Conservation (phyloP, 2,888 invertebrate species). For the Meiosimyza platycephala region DNA sequence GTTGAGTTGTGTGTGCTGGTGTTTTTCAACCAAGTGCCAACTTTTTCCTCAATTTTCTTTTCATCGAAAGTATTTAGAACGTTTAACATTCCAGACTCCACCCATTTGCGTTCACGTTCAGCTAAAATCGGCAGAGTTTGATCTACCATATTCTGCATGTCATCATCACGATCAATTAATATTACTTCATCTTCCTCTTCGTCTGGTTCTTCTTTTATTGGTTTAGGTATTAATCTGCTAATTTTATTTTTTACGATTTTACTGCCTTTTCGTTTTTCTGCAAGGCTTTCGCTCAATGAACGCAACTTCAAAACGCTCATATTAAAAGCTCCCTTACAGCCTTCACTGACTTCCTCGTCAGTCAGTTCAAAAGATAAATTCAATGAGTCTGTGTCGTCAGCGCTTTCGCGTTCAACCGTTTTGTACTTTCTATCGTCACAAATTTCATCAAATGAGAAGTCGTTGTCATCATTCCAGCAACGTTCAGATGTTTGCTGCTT, state of each 20-base stretch:
- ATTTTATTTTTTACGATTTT: background rate
- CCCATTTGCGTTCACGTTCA: constrained; percentile 58
- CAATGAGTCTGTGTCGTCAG: background rate
- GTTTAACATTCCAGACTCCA: constrained; percentile 56
- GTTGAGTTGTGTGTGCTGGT: constrained; percentile 42
- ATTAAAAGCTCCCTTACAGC: background rate
- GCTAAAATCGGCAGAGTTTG: constrained; percentile 57
- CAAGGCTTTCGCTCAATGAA: background rate
- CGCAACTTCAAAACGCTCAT: constrained; percentile 13
- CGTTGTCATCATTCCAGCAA: constrained; percentile 38
- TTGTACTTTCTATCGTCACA: background rate
- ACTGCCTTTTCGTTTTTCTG: background rate
- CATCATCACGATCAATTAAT: constrained; percentile 32
- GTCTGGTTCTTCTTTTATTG: background rate
- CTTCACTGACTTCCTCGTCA: background rate
- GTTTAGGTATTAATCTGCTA: background rate
- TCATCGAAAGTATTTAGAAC: constrained; percentile 59
- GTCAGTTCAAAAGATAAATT: background rate
- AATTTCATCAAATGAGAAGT: constrained; percentile 16
- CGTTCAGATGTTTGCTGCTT: background rate
- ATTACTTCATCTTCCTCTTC: constrained; percentile 27
- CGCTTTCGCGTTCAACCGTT: background rate
- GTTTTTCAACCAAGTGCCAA: constrained; percentile 59
- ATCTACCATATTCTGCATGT: constrained; percentile 51
- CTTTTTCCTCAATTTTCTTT: constrained; percentile 57